Evolutionary conservation across 1,140 invertebrate genomes (phyloP).

Genomic region (Papilio polytes): DNA sequence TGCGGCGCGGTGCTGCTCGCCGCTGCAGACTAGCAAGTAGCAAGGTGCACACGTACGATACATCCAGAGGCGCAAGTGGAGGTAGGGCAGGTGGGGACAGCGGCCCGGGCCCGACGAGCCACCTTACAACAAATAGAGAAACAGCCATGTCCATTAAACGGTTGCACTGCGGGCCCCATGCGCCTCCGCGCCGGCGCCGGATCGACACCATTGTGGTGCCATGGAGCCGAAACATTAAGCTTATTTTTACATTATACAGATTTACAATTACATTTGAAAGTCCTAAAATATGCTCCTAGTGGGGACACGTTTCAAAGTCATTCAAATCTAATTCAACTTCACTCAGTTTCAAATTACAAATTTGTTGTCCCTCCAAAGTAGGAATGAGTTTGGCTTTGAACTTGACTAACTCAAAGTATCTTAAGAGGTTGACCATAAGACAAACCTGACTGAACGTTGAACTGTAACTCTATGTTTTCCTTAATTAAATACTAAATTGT

Average conservation of each 20-base stretch:
- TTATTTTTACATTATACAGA: conserved; percentile 42
- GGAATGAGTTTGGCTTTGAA: background rate
- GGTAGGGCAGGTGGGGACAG: conserved; percentile 83
- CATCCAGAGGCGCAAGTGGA: conserved; percentile 85
- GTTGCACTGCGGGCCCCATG: conserved; percentile 69
- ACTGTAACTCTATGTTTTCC: no score
- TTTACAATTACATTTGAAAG: background rate
- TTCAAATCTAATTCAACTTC: no score
- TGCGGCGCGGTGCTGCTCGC: background rate
- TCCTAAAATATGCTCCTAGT: background rate
- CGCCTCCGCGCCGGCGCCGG: conserved; percentile 76
- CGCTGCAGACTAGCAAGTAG: conserved; percentile 12
- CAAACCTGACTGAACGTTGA: no score
- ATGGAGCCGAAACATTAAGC: conserved; percentile 67
- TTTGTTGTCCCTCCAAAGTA: background rate
- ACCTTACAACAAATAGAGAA: conserved; percentile 83
- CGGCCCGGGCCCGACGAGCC: conserved; percentile 81
- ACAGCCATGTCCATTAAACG: conserved; percentile 74
- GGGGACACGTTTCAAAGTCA: background rate
- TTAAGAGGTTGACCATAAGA: no score
- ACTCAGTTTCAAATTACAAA: background rate
- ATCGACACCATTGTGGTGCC: conserved; percentile 80
- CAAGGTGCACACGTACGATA: conserved; percentile 80
- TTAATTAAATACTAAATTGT: no score
- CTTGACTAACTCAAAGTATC: background rate